These are phyloP conservation scores for Aldabrachelys gigantea DNA, from an alignment of 2,113 vertebrate species.

Conservation along the genomic window DNA sequence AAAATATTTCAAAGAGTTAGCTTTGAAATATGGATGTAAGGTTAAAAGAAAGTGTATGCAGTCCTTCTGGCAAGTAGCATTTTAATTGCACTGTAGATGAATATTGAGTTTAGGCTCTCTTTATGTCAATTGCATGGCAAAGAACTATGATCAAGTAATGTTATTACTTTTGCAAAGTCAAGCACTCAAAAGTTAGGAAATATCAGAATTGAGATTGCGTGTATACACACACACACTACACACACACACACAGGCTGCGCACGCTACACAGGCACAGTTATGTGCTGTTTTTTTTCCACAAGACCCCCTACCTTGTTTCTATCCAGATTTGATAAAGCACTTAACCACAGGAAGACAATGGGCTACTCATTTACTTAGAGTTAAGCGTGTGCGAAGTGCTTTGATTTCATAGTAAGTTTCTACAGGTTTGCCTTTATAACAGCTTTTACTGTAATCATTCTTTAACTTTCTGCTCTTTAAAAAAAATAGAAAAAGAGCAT, in stretches of 20 bases:
- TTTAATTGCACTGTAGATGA: neutral
- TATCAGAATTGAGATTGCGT: neutral
- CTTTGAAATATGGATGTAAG: neutral
- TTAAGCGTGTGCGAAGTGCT: neutral
- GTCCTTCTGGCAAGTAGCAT: neutral
- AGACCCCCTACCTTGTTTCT: neutral
- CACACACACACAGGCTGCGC: neutral
- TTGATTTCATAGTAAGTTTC: neutral
- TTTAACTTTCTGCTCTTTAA: neutral
- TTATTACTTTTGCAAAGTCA: neutral
- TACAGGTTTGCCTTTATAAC: neutral
- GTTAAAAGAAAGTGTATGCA: neutral
- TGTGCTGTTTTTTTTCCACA: neutral
- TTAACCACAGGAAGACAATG: neutral
- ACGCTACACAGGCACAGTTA: neutral
- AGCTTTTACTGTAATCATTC: neutral
- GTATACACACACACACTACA: neutral
- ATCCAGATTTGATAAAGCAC: neutral
- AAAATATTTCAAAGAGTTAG: neutral
- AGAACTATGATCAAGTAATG: neutral
- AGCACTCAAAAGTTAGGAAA: neutral
- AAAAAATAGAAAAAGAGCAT: neutral
- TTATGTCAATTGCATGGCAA: neutral
- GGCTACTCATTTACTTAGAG: neutral
- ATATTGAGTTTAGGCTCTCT: neutral